phyloP scores from a whole-genome alignment of 1,140 invertebrate species.

The Capitella teleta region DNA sequence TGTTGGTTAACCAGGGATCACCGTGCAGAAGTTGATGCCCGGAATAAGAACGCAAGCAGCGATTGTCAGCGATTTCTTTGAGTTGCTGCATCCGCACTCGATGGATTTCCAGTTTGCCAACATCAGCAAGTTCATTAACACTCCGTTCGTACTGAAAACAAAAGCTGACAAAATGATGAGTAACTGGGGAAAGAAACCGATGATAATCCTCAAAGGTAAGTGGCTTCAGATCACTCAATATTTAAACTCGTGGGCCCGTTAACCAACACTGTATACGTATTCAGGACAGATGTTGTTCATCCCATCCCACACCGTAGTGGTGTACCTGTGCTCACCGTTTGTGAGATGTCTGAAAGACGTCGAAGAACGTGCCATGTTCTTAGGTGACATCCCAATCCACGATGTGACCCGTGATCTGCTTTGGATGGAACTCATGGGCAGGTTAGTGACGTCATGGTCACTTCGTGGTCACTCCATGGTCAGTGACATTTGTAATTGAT shows the following conservation, averaged over 20 bases:
- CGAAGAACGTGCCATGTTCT: constrained; percentile 17
- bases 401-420: constrained; percentile 24
- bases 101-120: background rate
- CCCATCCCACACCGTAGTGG: constrained; percentile 16
- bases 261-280: background rate
- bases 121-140: constrained; percentile 3
- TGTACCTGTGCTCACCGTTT: constrained; percentile 21
- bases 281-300: constrained; percentile 23
- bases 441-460: constrained; percentile 10
- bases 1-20: too few species aligned
- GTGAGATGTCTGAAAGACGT: constrained; percentile 20
- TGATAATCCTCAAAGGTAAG: constrained; percentile 20
- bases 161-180: constrained; percentile 15
- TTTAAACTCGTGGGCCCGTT: background rate
- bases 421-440: constrained; percentile 18
- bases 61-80: constrained; percentile 1
- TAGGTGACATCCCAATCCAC: constrained; percentile 25
- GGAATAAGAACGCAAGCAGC: background rate
- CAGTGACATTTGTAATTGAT: too few species aligned
- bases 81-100: constrained; percentile 5
- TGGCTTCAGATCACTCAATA: background rate
- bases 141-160: constrained; percentile 14
- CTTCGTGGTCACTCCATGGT: too few species aligned
- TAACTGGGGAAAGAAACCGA: constrained; percentile 14
- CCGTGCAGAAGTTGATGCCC: background rate